Base-by-base conservation (phyloP, 2,113 vertebrate species). In the Pelmatolapia mariae region DNA sequence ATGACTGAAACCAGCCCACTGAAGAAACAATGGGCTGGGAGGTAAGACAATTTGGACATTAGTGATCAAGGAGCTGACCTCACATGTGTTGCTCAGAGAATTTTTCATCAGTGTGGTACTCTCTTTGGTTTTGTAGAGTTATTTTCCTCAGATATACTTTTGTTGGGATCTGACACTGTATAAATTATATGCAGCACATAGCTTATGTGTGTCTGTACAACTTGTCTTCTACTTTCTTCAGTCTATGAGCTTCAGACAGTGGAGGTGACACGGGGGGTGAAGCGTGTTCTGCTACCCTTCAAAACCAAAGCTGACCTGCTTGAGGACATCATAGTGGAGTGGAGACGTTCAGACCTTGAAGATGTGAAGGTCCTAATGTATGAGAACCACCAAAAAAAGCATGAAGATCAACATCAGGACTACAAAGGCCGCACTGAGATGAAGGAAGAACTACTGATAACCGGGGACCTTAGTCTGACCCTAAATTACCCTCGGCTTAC, bases 401-500 rank as follows among this genome's bases (percentile, higher is more conserved):
- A 57, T 15, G 54, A 31, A 56, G 54, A 57, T 12, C 54, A 26
- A 57, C 54, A 8, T 0, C 7, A 15, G 54, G 54, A 0, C 24
- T 57, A 57, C 3, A 3, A 57, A 8, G 24, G 0, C 7, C 12
- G 24, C 54, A 0, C 54, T 57, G 1, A 57, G 7, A 57, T 57
- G 54, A 57, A 57, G 0, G 22, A 57, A 26, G 54, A 57, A 0
- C 54, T 57, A 57, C 54, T 57, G 54, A 57, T 22, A 57, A 26
- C 54, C 54, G 0, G 54, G 26, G 54, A 26, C 54, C 54, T 57
- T 6, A 57, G 12, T 57, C 24, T 57, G 54, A 57, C 0, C 54
- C 54, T 57, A 0, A 0, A 7, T 2, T 1, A 4, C 54, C 54
- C 11, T 26, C 54, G 0, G 3, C 3, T 1, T 59, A 59, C 56